Percentiles rank a stretch among this genome's conserved stretches.
phyloP scores from a whole-genome alignment of 2,888 invertebrate species.

The Thereva nobilitata region DNA sequence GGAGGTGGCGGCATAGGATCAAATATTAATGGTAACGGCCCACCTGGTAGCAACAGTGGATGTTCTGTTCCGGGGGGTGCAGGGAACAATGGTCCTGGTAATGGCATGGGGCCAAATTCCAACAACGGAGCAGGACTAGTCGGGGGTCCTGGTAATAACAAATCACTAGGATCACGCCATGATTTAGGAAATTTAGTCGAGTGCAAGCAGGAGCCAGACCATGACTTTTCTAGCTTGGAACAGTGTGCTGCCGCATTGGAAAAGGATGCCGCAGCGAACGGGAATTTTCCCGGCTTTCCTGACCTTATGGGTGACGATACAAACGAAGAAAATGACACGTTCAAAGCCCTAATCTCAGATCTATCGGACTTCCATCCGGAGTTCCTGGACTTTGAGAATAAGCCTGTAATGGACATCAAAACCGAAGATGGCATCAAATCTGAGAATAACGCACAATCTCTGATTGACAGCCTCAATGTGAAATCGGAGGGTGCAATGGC shows the following conservation, averaged over 20 bases:
- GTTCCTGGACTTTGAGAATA: constrained; percentile 79
- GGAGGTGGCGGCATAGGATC: constrained; percentile 35
- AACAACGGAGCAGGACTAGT: constrained; percentile 37
- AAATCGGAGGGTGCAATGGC: constrained; percentile 56
- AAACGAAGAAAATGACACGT: constrained; percentile 76
- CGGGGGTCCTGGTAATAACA: constrained; percentile 59
- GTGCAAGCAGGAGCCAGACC: constrained; percentile 82
- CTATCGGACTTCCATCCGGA: constrained; percentile 81
- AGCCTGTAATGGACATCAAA: constrained; percentile 57
- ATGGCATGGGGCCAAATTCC: constrained; percentile 50
- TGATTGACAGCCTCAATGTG: constrained; percentile 57
- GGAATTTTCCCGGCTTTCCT: constrained; percentile 76
- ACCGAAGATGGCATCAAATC: constrained; percentile 58
- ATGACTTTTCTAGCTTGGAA: constrained; percentile 83
- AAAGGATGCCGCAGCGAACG: constrained; percentile 76
- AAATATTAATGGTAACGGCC: constrained; percentile 28
- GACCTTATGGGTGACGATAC: constrained; percentile 85
- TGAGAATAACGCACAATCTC: constrained; percentile 56
- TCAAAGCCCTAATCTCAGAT: constrained; percentile 86
- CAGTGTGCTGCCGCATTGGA: constrained; percentile 84
- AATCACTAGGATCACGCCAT: constrained; percentile 59
- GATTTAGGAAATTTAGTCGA: constrained; percentile 72
- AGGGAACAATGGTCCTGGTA: constrained; percentile 46
- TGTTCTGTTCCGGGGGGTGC: constrained; percentile 47
- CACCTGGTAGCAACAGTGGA: constrained; percentile 42